Base-by-base conservation (phyloP, 23 tunicate genomes). In the Ciona savignyi region DNA sequence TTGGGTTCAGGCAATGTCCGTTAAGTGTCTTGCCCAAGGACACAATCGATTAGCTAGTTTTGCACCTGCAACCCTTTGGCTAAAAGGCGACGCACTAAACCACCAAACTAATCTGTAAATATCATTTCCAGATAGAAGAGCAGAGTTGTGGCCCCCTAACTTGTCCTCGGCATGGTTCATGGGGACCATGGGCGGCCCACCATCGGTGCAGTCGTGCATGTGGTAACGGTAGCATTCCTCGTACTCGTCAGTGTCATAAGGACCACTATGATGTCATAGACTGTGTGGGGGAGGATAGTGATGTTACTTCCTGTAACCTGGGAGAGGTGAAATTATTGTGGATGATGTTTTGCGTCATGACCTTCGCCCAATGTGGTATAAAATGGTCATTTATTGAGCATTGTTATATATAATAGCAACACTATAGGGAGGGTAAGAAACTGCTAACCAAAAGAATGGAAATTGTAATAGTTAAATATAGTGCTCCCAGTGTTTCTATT, bases 181-280 rank as follows among this genome's bases (percentile, higher is more conserved):
- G 95, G 95, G 33, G 86, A 0, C 3, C 70, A 1, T 87, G 95
- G 95, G 29, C 67, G 29, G 11, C 74, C 24, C 56, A 28, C 9
- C 56, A 69, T 29, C 65, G 34, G 15, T 87, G 95, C 62, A 81
- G 78, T 71, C 42, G 26, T 25, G 30, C 95, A 6, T 87, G 95
- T 63, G 95, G 95, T 15, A 65, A 63, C 20, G 95, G 95, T 0
- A 28, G 29, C 4, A 49, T 75, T 2, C 23, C 25, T 1, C 31
- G 80, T 62, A 42, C 29, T 0, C 48, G 95, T 4, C 23, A 24
- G 0, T 87, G 95, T 34, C 26, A 23, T 0, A 72, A 70, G n/a
- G 65, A 72, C 25, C 0, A n/a, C 0, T 70, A 68, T 28, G 77
- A 34, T 3, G 74, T 62, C 35, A 29, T 11, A 25, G 34, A 51